phyloP scores from a whole-genome alignment of 2,888 invertebrate genomes.

The Eumerus sabulonum region DNA sequence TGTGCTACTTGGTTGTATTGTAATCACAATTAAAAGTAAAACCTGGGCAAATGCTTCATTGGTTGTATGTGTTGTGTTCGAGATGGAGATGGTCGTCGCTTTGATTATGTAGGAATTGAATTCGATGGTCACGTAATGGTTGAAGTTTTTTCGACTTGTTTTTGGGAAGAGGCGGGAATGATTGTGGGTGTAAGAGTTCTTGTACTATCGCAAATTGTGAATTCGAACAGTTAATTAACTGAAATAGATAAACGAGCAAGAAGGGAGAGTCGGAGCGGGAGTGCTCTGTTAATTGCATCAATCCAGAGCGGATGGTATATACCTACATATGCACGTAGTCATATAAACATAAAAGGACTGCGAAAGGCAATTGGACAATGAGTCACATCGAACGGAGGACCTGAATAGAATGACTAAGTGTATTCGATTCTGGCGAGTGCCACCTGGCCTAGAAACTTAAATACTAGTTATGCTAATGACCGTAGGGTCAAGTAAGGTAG shows the following conservation, averaged over 20 bases:
- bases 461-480: too few relatives aligned
- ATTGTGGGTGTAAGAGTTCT: constrained; percentile 3
- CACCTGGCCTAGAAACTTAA: too few relatives aligned
- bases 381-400: too few relatives aligned
- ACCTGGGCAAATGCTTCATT: constrained; percentile 52
- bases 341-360: too few relatives aligned
- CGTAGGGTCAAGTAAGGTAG: too few relatives aligned
- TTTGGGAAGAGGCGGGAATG: background rate
- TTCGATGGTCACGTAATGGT: constrained; percentile 61
- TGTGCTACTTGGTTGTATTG: constrained; percentile 50
- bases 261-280: background rate
- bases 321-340: too few relatives aligned
- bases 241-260: constrained; percentile 20
- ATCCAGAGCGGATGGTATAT: background rate
- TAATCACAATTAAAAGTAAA: constrained; percentile 67
- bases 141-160: constrained; percentile 58
- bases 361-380: too few relatives aligned
- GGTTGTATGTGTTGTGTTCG: constrained; percentile 12
- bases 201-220: constrained; percentile 42
- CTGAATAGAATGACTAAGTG: too few relatives aligned
- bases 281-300: constrained; percentile 33
- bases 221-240: constrained; percentile 61
- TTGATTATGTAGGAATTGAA: constrained; percentile 68
- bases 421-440: too few relatives aligned
- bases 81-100: constrained; percentile 22